Evolutionary conservation across 2,797 vertebrate species (phyloP), one percentile per base, ranked within the genome.

Genomic region (Clarias platycephalus): DNA sequence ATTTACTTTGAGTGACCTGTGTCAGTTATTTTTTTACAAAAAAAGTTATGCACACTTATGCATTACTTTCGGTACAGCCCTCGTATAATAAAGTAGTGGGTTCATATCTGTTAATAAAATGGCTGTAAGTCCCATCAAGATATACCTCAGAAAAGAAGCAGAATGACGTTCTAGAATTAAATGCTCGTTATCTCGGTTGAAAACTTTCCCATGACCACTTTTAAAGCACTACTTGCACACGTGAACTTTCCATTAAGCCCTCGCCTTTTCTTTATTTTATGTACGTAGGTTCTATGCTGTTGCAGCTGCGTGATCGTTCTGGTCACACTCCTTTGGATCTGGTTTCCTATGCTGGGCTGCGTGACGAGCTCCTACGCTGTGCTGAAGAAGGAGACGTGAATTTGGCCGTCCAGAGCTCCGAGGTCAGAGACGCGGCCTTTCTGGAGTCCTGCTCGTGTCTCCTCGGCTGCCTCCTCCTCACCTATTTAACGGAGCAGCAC

Each of bases 241-340:
- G 1, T 24, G n/a, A 55, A 1, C 20, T 34, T 58, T 75, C 53
- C 55, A 53, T 58, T 31, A 34, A 58, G 12, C 26, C 13, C n/a
- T 34, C 6, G 7, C 26, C 0, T 57, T 24, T 37, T 63, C 40
- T 91, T 89, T 86, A 49, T 86, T 86, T 86, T 90, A 87, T 92
- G 78, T 91, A 86, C 92, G 77, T 92, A 99, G 98, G 97, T 86
- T 95, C 96, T 22, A 75, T 87, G 81, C 94, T 99, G 87, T 92
- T 99, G 67, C 93, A 94, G 86, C 95, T 96, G 85, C 94, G 90
- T 22, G 94, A 96, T 82, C 75, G 80, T 79, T 4, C 84, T 0
- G 95, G 95, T 20, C 92, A 89, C n/a, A 89, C 94, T 2, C 93
- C 95, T 0, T 92, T 98, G 91, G 96, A 99, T 92, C 93, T 95